Conservation (phyloP, 2,797 vertebrate genomes). For the Carapus acus region DNA sequence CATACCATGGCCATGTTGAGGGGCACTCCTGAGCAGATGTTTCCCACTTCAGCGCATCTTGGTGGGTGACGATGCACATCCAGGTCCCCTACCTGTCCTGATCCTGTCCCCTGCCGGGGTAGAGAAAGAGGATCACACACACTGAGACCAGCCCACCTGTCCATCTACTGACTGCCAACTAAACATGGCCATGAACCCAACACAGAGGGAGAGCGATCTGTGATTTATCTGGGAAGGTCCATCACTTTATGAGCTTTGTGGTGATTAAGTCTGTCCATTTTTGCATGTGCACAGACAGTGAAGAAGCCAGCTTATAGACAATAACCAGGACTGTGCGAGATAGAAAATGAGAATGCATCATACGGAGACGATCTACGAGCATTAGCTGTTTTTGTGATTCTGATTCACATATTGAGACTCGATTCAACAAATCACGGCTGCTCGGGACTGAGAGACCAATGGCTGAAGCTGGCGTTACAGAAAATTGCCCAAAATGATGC, state of each 20-base stretch:
- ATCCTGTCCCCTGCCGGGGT: constrained; percentile 64
- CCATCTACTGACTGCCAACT: constrained; percentile 60
- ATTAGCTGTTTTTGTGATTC: neutral
- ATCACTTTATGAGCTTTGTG: constrained; percentile 1
- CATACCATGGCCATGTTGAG: constrained; percentile 68
- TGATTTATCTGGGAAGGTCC: neutral
- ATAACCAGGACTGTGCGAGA: no score
- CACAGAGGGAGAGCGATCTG: constrained; percentile 13
- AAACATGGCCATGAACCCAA: constrained; percentile 27
- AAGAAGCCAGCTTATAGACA: no score
- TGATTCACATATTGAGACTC: neutral
- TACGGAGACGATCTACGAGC: neutral
- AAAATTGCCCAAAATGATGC: constrained; percentile 62
- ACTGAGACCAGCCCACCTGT: constrained; percentile 64
- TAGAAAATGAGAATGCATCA: neutral
- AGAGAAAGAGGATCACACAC: constrained; percentile 68
- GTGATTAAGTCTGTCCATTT: constrained; percentile 2
- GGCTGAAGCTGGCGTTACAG: constrained; percentile 27
- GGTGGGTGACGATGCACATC: constrained; percentile 53
- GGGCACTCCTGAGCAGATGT: constrained; percentile 65
- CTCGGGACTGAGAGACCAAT: constrained; percentile 1
- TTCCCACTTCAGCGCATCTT: constrained; percentile 65
- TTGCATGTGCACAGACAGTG: constrained; percentile 3
- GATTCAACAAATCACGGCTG: neutral
- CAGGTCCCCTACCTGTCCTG: constrained; percentile 66